phyloP scores from a whole-genome alignment of 2,797 vertebrate genomes.

The Podarcis siculus region DNA sequence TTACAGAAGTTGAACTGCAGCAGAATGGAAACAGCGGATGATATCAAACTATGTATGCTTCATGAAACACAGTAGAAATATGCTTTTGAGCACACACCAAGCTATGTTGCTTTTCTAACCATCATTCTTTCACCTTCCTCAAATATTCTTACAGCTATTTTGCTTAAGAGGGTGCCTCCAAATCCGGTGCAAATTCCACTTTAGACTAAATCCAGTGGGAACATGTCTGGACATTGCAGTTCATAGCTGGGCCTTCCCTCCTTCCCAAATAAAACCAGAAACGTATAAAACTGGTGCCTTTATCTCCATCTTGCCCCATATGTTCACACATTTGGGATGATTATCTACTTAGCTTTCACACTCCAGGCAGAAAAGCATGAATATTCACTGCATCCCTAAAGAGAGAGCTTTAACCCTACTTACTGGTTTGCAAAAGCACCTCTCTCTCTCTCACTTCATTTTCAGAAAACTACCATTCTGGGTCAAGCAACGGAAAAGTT shows the following conservation, averaged over 20 bases:
- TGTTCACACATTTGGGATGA: neutral
- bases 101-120: neutral
- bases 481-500: slow-evolving; percentile 23
- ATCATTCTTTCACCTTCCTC: neutral
- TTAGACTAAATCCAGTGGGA: neutral
- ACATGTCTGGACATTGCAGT: too few species aligned
- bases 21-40: too few species aligned
- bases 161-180: neutral
- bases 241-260: neutral
- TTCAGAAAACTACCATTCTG: neutral
- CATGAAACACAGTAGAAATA: neutral
- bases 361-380: neutral
- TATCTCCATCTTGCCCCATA: neutral
- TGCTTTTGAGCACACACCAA: too few species aligned
- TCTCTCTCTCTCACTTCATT: neutral
- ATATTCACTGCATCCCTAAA: neutral
- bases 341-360: neutral
- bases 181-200: neutral
- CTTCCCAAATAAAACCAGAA: neutral
- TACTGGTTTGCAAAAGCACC: neutral
- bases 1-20: too few species aligned
- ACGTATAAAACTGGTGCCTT: neutral
- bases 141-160: neutral
- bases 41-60: neutral
- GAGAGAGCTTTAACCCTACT: neutral